Percentiles rank a stretch among this genome's conserved stretches.
Conservation (phyloP, 2,888 invertebrate genomes). For the Acholoe squamosa region DNA sequence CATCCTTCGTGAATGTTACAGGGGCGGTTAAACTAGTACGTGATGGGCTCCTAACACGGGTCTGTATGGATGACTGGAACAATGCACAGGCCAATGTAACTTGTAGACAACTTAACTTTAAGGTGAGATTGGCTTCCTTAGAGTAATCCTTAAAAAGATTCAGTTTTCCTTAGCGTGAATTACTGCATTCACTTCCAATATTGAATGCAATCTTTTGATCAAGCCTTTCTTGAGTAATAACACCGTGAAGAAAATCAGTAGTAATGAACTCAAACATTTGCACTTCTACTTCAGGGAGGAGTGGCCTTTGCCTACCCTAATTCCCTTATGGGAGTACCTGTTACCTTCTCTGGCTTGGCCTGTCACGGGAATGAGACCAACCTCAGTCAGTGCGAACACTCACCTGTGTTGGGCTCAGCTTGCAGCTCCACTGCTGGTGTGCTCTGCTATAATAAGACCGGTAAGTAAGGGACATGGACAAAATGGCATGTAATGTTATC, state of each 20-base stretch:
- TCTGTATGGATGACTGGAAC: constrained; percentile 46
- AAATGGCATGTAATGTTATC: too few relatives aligned
- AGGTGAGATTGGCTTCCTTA: not conserved
- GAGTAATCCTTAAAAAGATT: too few relatives aligned
- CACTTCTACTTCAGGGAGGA: not conserved
- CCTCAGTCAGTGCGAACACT: not conserved
- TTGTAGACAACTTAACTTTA: constrained; percentile 40
- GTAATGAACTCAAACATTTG: too few relatives aligned
- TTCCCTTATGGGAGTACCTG: not conserved
- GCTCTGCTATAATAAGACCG: not conserved
- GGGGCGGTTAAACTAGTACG: constrained; percentile 27
- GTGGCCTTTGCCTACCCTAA: constrained; percentile 8
- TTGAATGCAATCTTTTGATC: too few relatives aligned
- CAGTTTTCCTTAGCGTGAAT: too few relatives aligned
- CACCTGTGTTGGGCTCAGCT: not conserved
- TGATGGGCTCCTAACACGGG: not conserved
- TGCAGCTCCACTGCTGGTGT: constrained; percentile 2
- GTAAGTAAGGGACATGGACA: too few relatives aligned
- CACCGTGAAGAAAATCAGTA: too few relatives aligned
- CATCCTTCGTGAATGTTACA: not conserved
- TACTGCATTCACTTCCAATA: too few relatives aligned
- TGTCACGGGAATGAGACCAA: constrained; percentile 9
- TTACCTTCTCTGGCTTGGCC: not conserved
- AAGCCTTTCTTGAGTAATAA: too few relatives aligned
- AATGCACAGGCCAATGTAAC: constrained; percentile 34